phyloP scores from a whole-genome alignment of 2,888 invertebrate species.

The Malthinus seriepunctatus region DNA sequence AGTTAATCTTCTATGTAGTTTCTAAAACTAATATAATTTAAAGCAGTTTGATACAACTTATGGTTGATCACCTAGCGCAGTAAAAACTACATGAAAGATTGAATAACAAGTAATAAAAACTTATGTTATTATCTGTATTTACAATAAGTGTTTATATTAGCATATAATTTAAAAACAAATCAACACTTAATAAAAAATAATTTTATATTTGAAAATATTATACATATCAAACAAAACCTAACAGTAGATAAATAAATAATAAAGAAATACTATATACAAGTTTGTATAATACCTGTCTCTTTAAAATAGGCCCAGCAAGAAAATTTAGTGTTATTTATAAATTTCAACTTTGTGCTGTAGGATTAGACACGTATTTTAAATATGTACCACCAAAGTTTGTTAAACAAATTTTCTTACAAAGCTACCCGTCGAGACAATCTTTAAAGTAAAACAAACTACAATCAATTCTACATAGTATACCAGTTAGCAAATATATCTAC shows the following conservation, averaged over 20 bases:
- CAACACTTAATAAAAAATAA: constrained; percentile 19
- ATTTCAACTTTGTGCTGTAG: too few relatives aligned
- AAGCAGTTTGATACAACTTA: background rate
- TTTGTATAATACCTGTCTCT: background rate
- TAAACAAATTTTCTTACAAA: too few relatives aligned
- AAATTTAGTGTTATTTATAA: too few relatives aligned
- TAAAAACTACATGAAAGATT: constrained; percentile 3
- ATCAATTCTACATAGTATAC: constrained; percentile 17
- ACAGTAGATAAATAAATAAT: constrained; percentile 2
- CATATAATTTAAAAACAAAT: background rate
- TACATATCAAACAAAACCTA: constrained; percentile 13
- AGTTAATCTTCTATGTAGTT: constrained; percentile 4
- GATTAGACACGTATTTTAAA: too few relatives aligned
- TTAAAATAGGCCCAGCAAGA: too few relatives aligned
- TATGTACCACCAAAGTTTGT: too few relatives aligned
- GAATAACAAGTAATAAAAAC: constrained; percentile 1
- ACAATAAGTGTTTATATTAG: background rate
- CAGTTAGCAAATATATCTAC: constrained; percentile 51
- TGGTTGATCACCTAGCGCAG: background rate
- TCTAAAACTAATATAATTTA: background rate
- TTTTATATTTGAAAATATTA: constrained; percentile 14
- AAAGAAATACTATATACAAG: background rate
- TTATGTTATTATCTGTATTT: constrained; percentile 1
- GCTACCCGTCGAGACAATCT: too few relatives aligned
- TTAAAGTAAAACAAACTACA: constrained; percentile 5